Conservation (phyloP, 2,888 invertebrate species). For the Dusona sp. region DNA sequence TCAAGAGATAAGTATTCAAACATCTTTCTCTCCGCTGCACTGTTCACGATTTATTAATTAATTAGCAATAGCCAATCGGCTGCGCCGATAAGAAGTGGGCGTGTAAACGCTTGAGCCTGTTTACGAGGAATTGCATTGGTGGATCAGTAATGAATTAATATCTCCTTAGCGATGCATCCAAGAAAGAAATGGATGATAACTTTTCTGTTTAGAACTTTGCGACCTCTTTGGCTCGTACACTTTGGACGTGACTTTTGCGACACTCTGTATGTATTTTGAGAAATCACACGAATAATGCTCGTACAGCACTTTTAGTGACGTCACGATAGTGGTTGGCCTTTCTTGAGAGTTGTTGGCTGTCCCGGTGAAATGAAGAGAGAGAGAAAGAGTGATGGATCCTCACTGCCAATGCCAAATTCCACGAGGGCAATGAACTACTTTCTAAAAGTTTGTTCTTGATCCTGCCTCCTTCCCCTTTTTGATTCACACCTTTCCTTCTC, state of each 20-base stretch:
- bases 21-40: background rate
- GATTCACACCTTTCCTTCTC: constrained; percentile 10
- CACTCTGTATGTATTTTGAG: background rate
- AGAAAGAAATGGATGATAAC: too few species aligned
- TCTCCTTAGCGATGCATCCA: background rate
- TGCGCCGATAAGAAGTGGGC: background rate
- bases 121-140: background rate
- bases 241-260: background rate
- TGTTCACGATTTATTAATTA: background rate
- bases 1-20: background rate
- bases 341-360: constrained; percentile 69
- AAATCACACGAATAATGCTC: constrained; percentile 6
- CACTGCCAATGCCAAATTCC: constrained; percentile 81
- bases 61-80: background rate
- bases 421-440: constrained; percentile 79
- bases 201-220: too few species aligned
- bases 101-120: background rate
- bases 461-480: constrained; percentile 9
- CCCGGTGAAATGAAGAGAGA: constrained; percentile 22
- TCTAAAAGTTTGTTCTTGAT: constrained; percentile 71
- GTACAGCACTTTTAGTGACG: constrained; percentile 23
- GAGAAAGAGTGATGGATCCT: constrained; percentile 60
- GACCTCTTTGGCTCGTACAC: background rate
- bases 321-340: constrained; percentile 61
- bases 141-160: background rate